Conservation (phyloP, 2,888 invertebrate genomes). For the Protophormia terraenovae region DNA sequence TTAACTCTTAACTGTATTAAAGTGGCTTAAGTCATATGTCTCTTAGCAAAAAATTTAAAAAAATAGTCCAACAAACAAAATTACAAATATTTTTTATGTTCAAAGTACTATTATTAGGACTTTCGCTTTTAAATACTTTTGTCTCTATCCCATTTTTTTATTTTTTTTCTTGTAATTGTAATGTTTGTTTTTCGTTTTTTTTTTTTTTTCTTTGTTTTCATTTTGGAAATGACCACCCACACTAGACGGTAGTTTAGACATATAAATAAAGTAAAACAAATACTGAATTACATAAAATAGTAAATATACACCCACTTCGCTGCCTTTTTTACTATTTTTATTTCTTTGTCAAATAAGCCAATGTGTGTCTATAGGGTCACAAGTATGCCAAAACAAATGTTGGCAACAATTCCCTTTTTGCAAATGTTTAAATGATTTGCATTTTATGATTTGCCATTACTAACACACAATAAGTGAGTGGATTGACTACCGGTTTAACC, state of each 20-base stretch:
- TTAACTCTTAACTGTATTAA: neutral
- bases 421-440: conserved; percentile 54
- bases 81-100: conserved; percentile 41
- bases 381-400: conserved; percentile 49
- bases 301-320: conserved; percentile 64
- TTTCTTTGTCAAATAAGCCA: conserved; percentile 3
- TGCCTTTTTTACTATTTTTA: conserved; percentile 24
- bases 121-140: conserved; percentile 64
- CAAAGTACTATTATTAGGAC: conserved; percentile 45
- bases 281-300: neutral
- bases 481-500: conserved; percentile 47
- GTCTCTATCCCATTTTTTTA: conserved; percentile 21
- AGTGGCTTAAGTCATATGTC: neutral
- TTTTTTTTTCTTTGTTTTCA: conserved; percentile 8
- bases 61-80: neutral
- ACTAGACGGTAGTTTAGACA: conserved; percentile 18
- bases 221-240: conserved; percentile 43
- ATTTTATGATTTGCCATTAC: conserved; percentile 61
- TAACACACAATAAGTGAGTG: conserved; percentile 62
- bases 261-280: conserved; percentile 20
- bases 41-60: neutral
- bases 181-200: conserved; percentile 9
- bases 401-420: conserved; percentile 59
- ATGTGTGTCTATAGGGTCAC: conserved; percentile 50
- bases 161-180: conserved; percentile 42